Evolutionary conservation across 2,113 vertebrate genomes (phyloP), one percentile per base, ranked within the genome.

Genomic region (Narcine bancroftii): DNA sequence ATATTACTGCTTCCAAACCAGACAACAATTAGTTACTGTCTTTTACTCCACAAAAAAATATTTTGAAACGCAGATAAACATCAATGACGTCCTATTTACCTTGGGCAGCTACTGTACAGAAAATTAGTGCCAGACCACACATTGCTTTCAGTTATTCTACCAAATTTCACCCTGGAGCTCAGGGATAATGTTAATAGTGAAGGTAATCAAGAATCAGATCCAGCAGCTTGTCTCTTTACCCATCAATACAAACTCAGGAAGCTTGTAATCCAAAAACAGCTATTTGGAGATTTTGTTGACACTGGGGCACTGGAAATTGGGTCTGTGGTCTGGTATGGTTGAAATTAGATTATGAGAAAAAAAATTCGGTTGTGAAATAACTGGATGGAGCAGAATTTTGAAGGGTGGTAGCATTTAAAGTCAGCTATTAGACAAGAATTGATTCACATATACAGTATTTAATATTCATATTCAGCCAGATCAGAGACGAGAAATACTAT

Each of bases 21-120:
- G 87, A 60, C 87, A 89, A 42, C 39, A 26, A 89, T 63, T 63
- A 89, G 60, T 66, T 89, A 66, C 63, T 89, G 39, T 47, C 60
- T 89, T 17, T 89, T 89, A 89, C 87, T 45, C 65, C 65, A 42
- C 56, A 42, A 69, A 47, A 36, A 87, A 26, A 91, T 69, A 65
- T 91, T 69, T 91, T 91, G 42, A 69, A 42, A 91, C 11, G 42
- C 3, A n/a, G 17, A 85, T 69, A 60, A 91, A 69, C 39, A 69
- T 69, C 0, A 10, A 45, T 91, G 87, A 91, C 87, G 21, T 45
- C 36, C 42, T 91, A 45, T 91, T 89, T 69, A 45, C 63, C 39
- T 91, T 24, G 24, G 87, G 26, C 60, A 63, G 63, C 15, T 15
- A 36, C 10, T 91, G 87, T 69, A 66, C 60, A 45, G 60, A 65